These are phyloP conservation scores for Danaus plexippus DNA, from an alignment of 1,140 invertebrate species.

Conservation along the genomic window DNA sequence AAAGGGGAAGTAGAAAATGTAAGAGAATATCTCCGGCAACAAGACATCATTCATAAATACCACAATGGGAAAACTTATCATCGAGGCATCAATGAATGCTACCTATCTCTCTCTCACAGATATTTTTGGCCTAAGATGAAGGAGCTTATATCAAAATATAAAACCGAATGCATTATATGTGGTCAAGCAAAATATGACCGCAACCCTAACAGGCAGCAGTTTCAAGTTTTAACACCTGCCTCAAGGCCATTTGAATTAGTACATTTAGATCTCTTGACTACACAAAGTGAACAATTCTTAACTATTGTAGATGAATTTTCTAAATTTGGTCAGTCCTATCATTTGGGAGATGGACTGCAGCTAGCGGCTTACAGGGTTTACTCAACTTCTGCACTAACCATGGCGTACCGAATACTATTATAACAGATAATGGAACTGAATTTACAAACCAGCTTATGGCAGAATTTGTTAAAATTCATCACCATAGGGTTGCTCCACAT, in stretches of 20 bases:
- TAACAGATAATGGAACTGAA: too few species aligned
- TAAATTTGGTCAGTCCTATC: constrained; percentile 7
- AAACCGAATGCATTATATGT: constrained; percentile 18
- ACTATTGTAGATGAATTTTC: constrained; percentile 17
- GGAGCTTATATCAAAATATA: constrained; percentile 15
- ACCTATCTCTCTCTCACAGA: constrained; percentile 8
- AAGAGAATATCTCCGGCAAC: too few species aligned
- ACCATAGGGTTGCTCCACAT: too few species aligned
- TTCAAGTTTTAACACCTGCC: constrained; percentile 10
- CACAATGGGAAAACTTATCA: constrained; percentile 7
- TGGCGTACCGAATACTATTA: too few species aligned
- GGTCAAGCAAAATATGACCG: constrained; percentile 17
- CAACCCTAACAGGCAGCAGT: constrained; percentile 13
- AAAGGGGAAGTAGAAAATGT: too few species aligned
- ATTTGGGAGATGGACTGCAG: too few species aligned
- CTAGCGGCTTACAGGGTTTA: too few species aligned
- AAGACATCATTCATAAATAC: background rate
- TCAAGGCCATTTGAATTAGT: constrained; percentile 10
- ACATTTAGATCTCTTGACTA: constrained; percentile 9
- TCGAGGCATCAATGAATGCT: constrained; percentile 14
- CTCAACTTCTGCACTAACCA: too few species aligned
- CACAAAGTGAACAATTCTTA: constrained; percentile 10
- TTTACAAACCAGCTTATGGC: too few species aligned
- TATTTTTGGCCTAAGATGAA: constrained; percentile 23
- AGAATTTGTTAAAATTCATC: too few species aligned